These are phyloP conservation scores for Oceanodroma leucorhoa DNA, from an alignment of 2,797 vertebrate species.

Conservation along the genomic window DNA sequence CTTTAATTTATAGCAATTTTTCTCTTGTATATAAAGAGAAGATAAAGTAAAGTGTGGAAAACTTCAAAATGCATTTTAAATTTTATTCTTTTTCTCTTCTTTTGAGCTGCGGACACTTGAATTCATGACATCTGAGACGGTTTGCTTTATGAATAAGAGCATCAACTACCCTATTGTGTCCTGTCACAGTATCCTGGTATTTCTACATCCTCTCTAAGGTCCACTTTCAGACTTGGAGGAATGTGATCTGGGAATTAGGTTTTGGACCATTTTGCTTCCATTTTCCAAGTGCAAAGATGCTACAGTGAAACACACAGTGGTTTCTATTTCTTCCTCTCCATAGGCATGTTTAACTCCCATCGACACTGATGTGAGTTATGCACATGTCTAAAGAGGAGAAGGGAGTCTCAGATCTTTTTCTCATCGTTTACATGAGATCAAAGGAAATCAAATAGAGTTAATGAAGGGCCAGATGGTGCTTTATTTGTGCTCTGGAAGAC, in stretches of 20 bases:
- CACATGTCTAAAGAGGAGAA: slow-evolving; percentile 70
- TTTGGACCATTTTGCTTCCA: slow-evolving; percentile 46
- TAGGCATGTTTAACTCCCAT: slow-evolving; percentile 60
- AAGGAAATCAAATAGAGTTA: slow-evolving; percentile 66
- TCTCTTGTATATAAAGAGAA: background rate
- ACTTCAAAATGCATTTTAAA: background rate
- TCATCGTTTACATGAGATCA: slow-evolving; percentile 73
- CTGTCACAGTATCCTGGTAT: slow-evolving; percentile 6
- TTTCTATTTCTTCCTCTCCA: slow-evolving; percentile 64
- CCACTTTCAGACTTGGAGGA: slow-evolving; percentile 22
- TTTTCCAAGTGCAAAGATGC: slow-evolving; percentile 52
- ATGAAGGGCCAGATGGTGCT: slow-evolving; percentile 70
- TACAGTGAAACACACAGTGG: slow-evolving; percentile 31
- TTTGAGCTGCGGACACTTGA: background rate
- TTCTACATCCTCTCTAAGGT: slow-evolving; percentile 29
- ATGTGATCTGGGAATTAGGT: slow-evolving; percentile 36
- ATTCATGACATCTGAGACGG: background rate
- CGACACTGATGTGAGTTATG: slow-evolving; percentile 69
- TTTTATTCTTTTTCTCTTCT: slow-evolving; percentile 12
- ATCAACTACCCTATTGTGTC: slow-evolving; percentile 11
- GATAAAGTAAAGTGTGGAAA: background rate
- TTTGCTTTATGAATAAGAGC: slow-evolving; percentile 37
- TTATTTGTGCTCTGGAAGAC: slow-evolving; percentile 60
- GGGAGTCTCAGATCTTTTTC: slow-evolving; percentile 65
- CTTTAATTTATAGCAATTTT: background rate